A percentile compares a stretch with the other conserved stretches of the same genome.
phyloP scores from a whole-genome alignment of 2,113 vertebrate genomes.

The Cyphomyrus plagiostoma region DNA sequence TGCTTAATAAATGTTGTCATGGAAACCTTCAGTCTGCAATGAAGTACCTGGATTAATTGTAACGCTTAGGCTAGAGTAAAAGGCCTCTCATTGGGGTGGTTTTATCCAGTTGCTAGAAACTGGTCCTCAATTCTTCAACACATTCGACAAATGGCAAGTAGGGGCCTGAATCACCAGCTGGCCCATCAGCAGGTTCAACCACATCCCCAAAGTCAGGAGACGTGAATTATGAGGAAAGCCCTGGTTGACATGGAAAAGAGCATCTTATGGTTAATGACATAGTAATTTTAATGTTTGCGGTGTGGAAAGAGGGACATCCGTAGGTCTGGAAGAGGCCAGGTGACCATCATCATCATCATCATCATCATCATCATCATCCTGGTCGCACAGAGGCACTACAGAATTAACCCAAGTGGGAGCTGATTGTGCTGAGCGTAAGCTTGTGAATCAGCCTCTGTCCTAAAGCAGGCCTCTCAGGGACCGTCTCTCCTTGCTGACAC shows the following conservation, averaged over 20 bases:
- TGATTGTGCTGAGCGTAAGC: background rate
- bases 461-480: background rate
- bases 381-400: background rate
- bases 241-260: background rate
- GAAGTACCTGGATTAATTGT: background rate
- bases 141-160: background rate
- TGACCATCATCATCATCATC: background rate
- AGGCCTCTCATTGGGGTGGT: background rate
- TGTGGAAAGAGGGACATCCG: background rate
- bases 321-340: background rate
- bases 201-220: background rate
- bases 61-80: background rate
- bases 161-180: background rate
- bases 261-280: background rate
- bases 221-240: background rate
- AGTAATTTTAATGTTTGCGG: background rate
- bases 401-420: background rate
- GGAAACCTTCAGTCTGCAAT: background rate
- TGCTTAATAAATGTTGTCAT: background rate
- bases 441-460: background rate
- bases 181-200: background rate
- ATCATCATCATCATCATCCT: background rate
- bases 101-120: background rate
- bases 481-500: background rate
- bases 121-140: background rate